Evolutionary conservation across 2,888 invertebrate species (phyloP).

Genomic region (Deilephila elpenor): DNA sequence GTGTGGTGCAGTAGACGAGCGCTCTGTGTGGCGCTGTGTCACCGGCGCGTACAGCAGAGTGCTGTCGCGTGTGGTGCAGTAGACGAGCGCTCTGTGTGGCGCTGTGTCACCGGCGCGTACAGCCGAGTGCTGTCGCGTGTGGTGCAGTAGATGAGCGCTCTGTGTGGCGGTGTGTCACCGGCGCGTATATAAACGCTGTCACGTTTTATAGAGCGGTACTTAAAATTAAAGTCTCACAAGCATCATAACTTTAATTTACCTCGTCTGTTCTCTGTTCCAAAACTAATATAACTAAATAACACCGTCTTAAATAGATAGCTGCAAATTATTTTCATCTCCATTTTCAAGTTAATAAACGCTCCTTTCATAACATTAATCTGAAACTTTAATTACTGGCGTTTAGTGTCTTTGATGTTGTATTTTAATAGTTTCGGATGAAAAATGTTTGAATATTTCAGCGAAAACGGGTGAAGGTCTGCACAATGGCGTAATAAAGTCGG

Average conservation of each 20-base stretch:
- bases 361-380: slow-evolving; percentile 26
- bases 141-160: too few relatives aligned
- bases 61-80: too few relatives aligned
- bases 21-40: too few relatives aligned
- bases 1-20: too few relatives aligned
- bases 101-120: too few relatives aligned
- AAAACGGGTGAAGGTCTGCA: not conserved
- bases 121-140: too few relatives aligned
- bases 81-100: too few relatives aligned
- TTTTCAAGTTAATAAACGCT: slow-evolving; percentile 22
- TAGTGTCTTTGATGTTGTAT: slow-evolving; percentile 27
- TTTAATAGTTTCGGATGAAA: slow-evolving; percentile 17
- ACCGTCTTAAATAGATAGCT: slow-evolving; percentile 25
- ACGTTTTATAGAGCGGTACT: not conserved
- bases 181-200: too few relatives aligned
- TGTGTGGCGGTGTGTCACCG: too few relatives aligned
- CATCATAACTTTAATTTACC: slow-evolving; percentile 1
- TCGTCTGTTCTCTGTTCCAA: slow-evolving; percentile 4
- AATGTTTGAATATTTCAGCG: slow-evolving; percentile 20
- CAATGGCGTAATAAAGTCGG: slow-evolving; percentile 9
- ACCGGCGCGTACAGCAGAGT: too few relatives aligned
- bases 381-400: slow-evolving; percentile 37
- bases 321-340: slow-evolving; percentile 24
- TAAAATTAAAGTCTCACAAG: not conserved
- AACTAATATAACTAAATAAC: slow-evolving; percentile 29